Evolutionary conservation across 2,797 vertebrate genomes (phyloP), one percentile per base, ranked within the genome.

Genomic region (Sphenodon punctatus): DNA sequence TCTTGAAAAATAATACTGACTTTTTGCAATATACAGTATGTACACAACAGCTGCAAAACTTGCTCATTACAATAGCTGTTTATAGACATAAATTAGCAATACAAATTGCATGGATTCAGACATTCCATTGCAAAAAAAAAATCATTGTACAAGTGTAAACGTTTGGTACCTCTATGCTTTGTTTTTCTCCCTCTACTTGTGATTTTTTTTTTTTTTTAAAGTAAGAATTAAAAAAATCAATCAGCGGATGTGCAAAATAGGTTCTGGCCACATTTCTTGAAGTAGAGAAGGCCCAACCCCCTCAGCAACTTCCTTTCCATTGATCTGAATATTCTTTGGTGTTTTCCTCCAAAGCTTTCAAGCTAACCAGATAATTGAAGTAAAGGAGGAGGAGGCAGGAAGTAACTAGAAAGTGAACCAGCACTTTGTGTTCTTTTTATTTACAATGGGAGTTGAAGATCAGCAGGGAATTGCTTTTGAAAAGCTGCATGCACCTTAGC

Each of bases 371-470:
- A 67, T 53, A 72, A 81, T 45, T 78, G 58, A 30, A 73, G 66
- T 78, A 1, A 13, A 67, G 13, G 14, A 20, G 68, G 70, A 87
- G 70, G 70, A 86, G 75, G 82, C 90, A 5, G 63, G 87, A 93
- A 94, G 89, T 86, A 88, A 93, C 83, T 80, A 89, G 92, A 97
- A 98, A 99, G 98, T 98, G 98, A 98, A 97, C 98, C 98, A 97
- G 98, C 98, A 99, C 98, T 98, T 99, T 96, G 94, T 71, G 91
- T 84, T 87, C 82, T 60, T 81, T 4, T 74, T 84, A 81, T 81
- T 83, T 84, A 90, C 89, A 92, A 74, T 82, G 75, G 2, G 55
- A 90, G 80, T 78, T 87, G 93, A 91, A 67, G 85, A 86, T 80
- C 78, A 74, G 78, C 80, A 89, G 69, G 70, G 59, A 84, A 85